Evolutionary conservation across 92 coral and sea anemone genomes (phyloP), one percentile per base, ranked within the genome.

Genomic region (Pocillopora grandis): DNA sequence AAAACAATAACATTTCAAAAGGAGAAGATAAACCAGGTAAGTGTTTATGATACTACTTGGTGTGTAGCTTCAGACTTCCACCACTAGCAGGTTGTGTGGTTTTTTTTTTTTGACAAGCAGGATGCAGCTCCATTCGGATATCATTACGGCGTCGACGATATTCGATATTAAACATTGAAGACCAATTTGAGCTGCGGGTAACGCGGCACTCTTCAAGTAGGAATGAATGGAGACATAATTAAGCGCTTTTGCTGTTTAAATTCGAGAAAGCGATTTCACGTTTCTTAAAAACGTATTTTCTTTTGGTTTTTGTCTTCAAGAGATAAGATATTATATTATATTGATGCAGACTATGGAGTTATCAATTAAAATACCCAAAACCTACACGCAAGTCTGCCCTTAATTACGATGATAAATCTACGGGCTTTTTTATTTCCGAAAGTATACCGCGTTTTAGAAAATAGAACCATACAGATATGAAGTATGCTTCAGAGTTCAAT

Each of bases 101-200:
- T 31, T 60, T 59, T 65, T 17, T 31, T 60, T 59, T 35, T 11
- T 37, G 55, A 33, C 21, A 59, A 76, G 12, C 0, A 61, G 57
- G 9, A 0, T 48, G 57, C 12, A 9, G 20, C 79, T 58, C 21
- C 15, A 23, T 35, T 23, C 31, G 0, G 14, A 3, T 7, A 76
- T 1, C 12, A 10, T 13, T 5, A 20, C 58, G 80, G 81, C 81
- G 81, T 48, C 81, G 35, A n/a, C 12, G 81, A 12, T 77, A 77
- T 63, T 77, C 12, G 81, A 12, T 77, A 77, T 63, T 77, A 62
- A 42, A 37, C 49, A 76, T 36, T 59, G 78, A 75, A 60, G 33
- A 19, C 60, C 81, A 77, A 77, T 77, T 76, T 77, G 16, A 59
- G 55, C 1, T 35, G 71, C 48, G 71, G 81, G n/a, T 62, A 61